Evolutionary conservation across 2,888 invertebrate species (phyloP), one percentile per base, ranked within the genome.

Genomic region (Netelia inedita): DNA sequence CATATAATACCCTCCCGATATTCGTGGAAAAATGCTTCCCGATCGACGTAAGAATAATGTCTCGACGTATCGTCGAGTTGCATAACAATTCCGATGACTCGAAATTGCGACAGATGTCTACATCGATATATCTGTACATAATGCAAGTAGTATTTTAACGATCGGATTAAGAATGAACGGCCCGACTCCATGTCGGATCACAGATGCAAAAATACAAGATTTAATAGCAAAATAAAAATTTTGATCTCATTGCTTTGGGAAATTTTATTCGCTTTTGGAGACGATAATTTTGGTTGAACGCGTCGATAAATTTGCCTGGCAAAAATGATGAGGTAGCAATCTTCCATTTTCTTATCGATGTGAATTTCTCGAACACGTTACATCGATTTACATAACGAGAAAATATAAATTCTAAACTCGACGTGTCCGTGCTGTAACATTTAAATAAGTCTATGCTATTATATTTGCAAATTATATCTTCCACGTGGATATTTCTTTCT

Each of bases 341-440:
- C 68, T 16, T 14, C 46, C n/a, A 3, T 55, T 41, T n/a, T 16
- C 23, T 65, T 14, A 46, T 46, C 53, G 35, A 75, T 46, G 81
- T 82, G 63, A 63, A 63, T 61, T 66, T 21, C 19, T 74, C 55
- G 55, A 74, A 79, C 79, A 83, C 71, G 57, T 71, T 69, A 5
- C 28, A 16, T 69, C 69, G 66, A 83, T 79, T 79, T 79, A 73
- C 69, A 79, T 83, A 83, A 79, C 69, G 68, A 78, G 69, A 69
- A 74, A 46, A 65, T 61, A 46, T 23, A 43, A 57, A 53, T 63
- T 53, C 35, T 21, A n/a, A 41, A 5, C 61, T 14, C 16, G 19
- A 43, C 41, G 1, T 3, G 9, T 78, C 14, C 28, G 28, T 21
- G 16, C 23, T 16, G 14, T 6, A 61, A 28, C 0, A 28, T 28